A percentile compares a stretch with the other conserved stretches of the same genome.
Conservation (phyloP, 2,888 invertebrate species). For the Temnothorax ravouxi region DNA sequence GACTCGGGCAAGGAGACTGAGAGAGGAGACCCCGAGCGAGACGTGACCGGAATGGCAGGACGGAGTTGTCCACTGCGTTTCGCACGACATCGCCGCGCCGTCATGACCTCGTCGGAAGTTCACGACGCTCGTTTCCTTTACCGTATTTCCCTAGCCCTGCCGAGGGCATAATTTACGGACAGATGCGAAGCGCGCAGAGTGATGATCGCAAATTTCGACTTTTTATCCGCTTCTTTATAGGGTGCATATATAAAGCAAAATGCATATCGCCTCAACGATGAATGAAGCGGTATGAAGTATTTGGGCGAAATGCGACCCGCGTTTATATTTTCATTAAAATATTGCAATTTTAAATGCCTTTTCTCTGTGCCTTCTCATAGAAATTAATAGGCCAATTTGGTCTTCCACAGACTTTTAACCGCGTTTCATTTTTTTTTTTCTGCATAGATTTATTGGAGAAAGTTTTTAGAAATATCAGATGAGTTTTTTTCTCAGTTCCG, state of each 20-base stretch:
- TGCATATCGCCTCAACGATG: background rate
- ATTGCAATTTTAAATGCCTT: constrained; percentile 1
- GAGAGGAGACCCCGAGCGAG: constrained; percentile 43
- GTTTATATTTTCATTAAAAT: constrained; percentile 6
- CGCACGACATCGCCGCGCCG: constrained; percentile 65
- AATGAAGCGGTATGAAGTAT: background rate
- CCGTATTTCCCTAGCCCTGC: background rate
- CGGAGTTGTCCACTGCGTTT: constrained; percentile 57
- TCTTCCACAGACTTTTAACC: background rate
- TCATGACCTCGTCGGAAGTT: constrained; percentile 60
- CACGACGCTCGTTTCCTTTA: constrained; percentile 47
- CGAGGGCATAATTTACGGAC: constrained; percentile 15
- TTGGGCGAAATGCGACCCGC: background rate
- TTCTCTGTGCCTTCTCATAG: background rate
- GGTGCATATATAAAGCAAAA: background rate
- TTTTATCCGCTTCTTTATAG: background rate
- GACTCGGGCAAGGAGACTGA: constrained; percentile 59
- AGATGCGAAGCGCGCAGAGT: background rate
- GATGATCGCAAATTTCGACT: constrained; percentile 21
- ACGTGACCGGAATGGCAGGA: constrained; percentile 80
- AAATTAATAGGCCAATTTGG: background rate
- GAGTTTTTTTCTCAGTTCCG: background rate
- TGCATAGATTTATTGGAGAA: background rate
- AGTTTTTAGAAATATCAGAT: background rate
- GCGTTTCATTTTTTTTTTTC: background rate